phyloP scores from a whole-genome alignment of 2,888 invertebrate species.

The Leucania comma region DNA sequence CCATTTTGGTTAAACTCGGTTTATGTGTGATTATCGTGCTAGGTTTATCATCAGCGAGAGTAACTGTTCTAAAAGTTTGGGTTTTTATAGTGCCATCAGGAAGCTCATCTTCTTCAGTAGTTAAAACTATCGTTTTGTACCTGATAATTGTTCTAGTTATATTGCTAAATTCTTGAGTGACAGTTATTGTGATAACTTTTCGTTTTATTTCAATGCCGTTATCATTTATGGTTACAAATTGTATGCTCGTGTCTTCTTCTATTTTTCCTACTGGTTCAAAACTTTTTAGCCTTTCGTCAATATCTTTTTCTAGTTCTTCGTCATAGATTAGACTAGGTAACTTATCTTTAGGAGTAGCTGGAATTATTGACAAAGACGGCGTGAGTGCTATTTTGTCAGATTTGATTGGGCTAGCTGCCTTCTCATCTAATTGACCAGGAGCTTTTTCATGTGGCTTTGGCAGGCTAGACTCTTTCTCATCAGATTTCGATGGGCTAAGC shows the following conservation, averaged over 20 bases:
- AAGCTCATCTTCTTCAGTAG: constrained; percentile 57
- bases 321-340: constrained; percentile 32
- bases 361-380: no score
- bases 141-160: constrained; percentile 23
- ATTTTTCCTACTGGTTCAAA: constrained; percentile 46
- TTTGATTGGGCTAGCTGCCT: no score
- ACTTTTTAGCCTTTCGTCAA: constrained; percentile 55
- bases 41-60: constrained; percentile 37
- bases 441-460: neutral
- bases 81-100: constrained; percentile 50
- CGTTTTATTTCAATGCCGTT: constrained; percentile 39
- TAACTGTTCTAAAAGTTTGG: constrained; percentile 45
- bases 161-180: constrained; percentile 56
- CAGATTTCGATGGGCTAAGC: constrained; percentile 5
- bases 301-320: constrained; percentile 40
- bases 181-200: constrained; percentile 17
- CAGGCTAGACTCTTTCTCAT: constrained; percentile 9
- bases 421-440: no score
- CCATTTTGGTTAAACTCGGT: neutral
- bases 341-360: constrained; percentile 9
- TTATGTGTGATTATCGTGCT: neutral
- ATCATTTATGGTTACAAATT: constrained; percentile 27
- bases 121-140: constrained; percentile 54
- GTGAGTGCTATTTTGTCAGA: no score
- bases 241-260: constrained; percentile 29